Base-by-base conservation (phyloP, 2,888 invertebrate species). In the Sarcophaga carnaria region DNA sequence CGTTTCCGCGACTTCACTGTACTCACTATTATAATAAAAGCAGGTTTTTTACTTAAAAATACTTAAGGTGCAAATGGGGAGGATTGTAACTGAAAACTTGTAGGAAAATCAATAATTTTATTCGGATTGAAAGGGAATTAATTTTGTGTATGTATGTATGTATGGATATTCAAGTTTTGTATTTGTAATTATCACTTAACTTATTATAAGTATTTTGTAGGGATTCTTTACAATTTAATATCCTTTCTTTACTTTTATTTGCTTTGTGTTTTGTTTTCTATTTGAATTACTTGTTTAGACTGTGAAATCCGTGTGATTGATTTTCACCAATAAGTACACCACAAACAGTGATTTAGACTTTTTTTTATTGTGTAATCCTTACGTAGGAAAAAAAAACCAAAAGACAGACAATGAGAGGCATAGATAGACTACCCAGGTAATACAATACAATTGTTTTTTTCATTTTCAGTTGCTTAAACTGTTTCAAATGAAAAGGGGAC, bases 171-270 rank as follows among this genome's bases (percentile, higher is more conserved):
- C 8, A 60, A 14, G 66, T 59, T 59, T 11, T 37, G n/a, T 69
- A 67, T 22, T 83, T 80, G 80, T 85, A 85, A 85, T 80, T 85
- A 77, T 80, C 80, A 80, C 84, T 71, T 80, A 62, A 11, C 62
- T 80, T 49, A 27, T 70, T 72, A 60, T 60, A 72, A 80, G 76
- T 47, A 37, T 66, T 67, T 85, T 85, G 71, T 85, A 85, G 76
- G 84, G 84, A 80, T 85, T 85, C 84, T 72, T 77, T 71, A 80
- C 76, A 80, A 80, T 85, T 85, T 80, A 85, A 85, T 85, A 80
- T 80, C 80, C 80, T 77, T 85, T 84, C 80, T 66, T 71, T 54
- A 62, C 14, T 62, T 47, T 78, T 5, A 17, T 12, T 49, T 66
- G n/a, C 17, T 14, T 60, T 69, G 1, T 62, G 25, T 69, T 62